These are phyloP conservation scores for Albula goreensis DNA, from an alignment of 2,113 vertebrate genomes.

Conservation along the genomic window DNA sequence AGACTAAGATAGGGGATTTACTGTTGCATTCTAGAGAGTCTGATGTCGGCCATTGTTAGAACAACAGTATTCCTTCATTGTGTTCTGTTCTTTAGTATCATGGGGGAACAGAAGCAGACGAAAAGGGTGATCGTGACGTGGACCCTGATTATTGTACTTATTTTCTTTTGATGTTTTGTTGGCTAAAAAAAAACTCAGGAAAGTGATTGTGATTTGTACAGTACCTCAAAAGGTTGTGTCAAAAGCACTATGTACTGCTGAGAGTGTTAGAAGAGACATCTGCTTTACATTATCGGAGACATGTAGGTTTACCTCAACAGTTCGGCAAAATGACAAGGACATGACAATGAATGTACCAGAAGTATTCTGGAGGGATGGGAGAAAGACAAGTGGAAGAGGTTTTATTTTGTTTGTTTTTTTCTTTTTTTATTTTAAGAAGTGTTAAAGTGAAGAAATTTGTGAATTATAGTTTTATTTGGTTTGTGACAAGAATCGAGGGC, in stretches of 20 bases:
- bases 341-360: constrained; percentile 93
- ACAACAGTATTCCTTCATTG: constrained; percentile 90
- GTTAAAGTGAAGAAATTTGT: constrained; percentile 39
- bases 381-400: constrained; percentile 60
- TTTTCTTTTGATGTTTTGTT: constrained; percentile 87
- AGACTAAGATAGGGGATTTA: constrained; percentile 82
- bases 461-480: constrained; percentile 47
- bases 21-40: constrained; percentile 72
- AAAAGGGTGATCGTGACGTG: constrained; percentile 87
- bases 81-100: constrained; percentile 85
- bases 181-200: constrained; percentile 91
- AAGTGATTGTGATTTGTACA: constrained; percentile 95
- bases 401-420: constrained; percentile 43
- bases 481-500: constrained; percentile 39
- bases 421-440: not conserved
- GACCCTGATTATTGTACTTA: constrained; percentile 87
- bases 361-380: constrained; percentile 77
- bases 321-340: constrained; percentile 82
- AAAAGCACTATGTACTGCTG: constrained; percentile 88
- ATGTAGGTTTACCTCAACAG: constrained; percentile 90
- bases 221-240: constrained; percentile 97
- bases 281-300: constrained; percentile 82
- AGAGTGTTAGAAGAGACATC: constrained; percentile 87
- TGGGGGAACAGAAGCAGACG: constrained; percentile 75
- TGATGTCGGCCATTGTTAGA: constrained; percentile 83